Conservation (phyloP, 2,888 invertebrate genomes). For the Venusia cambrica region DNA sequence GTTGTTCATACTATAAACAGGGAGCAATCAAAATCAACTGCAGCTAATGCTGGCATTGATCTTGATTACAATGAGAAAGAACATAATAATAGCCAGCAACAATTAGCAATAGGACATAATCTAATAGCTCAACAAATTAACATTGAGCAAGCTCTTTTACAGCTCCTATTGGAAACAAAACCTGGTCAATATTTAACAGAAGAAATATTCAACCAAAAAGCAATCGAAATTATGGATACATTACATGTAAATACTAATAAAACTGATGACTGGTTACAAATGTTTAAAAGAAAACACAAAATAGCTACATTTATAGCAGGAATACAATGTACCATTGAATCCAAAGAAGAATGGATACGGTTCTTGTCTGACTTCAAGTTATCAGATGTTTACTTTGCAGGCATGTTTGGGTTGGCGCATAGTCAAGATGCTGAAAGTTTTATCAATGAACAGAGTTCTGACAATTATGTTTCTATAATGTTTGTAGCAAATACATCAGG, state of each 20-base stretch:
- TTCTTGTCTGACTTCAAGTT: constrained; percentile 29
- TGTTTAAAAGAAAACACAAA: constrained; percentile 40
- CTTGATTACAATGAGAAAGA: too few species aligned
- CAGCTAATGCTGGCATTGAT: too few species aligned
- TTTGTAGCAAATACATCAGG: constrained; percentile 38
- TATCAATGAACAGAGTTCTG: constrained; percentile 29
- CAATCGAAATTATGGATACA: constrained; percentile 33
- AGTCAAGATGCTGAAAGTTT: constrained; percentile 35
- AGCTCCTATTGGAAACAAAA: constrained; percentile 37
- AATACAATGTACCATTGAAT: constrained; percentile 25
- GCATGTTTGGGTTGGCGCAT: constrained; percentile 37
- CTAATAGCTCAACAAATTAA: constrained; percentile 39
- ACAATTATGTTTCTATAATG: constrained; percentile 39
- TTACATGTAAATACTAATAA: constrained; percentile 21
- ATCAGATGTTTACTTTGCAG: constrained; percentile 38
- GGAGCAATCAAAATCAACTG: too few species aligned
- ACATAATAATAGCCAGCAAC: too few species aligned
- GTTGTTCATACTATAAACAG: too few species aligned
- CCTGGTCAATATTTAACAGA: constrained; percentile 35
- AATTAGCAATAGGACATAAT: constrained; percentile 42
- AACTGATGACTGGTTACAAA: constrained; percentile 40
- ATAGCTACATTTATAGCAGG: constrained; percentile 34
- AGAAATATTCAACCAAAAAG: constrained; percentile 33
- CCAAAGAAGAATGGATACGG: constrained; percentile 35
- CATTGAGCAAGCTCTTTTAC: constrained; percentile 38